phyloP scores from a whole-genome alignment of 2,113 vertebrate genomes.

The Sus scrofa region DNA sequence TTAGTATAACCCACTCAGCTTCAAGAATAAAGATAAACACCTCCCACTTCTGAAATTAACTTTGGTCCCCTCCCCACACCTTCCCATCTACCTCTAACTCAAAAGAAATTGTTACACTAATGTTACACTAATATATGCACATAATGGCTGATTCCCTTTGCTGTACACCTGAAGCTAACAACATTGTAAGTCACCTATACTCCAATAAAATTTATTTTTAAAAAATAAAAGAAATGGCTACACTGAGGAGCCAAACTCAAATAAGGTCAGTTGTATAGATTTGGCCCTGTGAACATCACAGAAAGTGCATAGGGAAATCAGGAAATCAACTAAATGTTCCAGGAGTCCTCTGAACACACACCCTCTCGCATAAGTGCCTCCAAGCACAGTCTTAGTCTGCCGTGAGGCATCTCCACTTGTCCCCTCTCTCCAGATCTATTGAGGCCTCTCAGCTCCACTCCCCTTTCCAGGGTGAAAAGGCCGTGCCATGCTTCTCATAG shows the following conservation, averaged over 20 bases:
- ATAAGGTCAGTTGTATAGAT: not conserved
- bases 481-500: not conserved
- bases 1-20: not conserved
- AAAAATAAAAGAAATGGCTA: not conserved
- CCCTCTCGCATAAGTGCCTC: not conserved
- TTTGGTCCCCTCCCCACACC: too few relatives aligned
- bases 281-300: not conserved
- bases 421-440: not conserved
- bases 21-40: not conserved
- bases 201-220: too few relatives aligned
- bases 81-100: not conserved
- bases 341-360: not conserved
- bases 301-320: not conserved
- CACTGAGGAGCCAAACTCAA: not conserved
- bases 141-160: too few relatives aligned
- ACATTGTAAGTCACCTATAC: too few relatives aligned
- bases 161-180: too few relatives aligned
- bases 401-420: not conserved
- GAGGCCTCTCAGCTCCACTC: not conserved
- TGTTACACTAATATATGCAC: too few relatives aligned
- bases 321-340: not conserved
- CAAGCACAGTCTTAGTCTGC: not conserved
- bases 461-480: not conserved
- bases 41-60: not conserved
- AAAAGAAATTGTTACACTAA: not conserved